Conservation (phyloP, 2,888 invertebrate genomes). For the Cryptus armator region DNA sequence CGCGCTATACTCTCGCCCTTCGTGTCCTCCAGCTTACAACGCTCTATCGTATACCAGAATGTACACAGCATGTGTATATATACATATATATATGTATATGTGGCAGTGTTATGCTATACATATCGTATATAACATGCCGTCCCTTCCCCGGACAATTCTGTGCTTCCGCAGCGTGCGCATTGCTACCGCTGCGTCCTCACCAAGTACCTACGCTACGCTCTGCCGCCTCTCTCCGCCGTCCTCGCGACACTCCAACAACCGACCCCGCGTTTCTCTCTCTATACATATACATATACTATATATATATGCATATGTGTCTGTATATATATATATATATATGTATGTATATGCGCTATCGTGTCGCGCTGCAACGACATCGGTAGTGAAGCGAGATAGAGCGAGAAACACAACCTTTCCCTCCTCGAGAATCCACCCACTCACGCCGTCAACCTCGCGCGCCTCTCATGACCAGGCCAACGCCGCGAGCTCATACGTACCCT, state of each 20-base stretch:
- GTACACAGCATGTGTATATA: background rate
- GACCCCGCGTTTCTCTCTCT: background rate
- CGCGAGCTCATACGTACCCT: constrained; percentile 25
- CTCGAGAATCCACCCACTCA: constrained; percentile 41
- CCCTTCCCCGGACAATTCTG: constrained; percentile 46
- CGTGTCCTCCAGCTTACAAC: background rate
- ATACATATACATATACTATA: background rate
- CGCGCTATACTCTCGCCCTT: constrained; percentile 2
- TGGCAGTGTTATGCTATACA: background rate
- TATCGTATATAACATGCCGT: constrained; percentile 1
- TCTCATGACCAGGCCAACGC: constrained; percentile 31
- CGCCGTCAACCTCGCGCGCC: constrained; percentile 32
- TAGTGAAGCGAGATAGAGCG: constrained; percentile 29
- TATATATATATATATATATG: background rate
- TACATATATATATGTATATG: background rate
- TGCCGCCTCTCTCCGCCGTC: constrained; percentile 34
- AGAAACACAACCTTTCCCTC: constrained; percentile 42
- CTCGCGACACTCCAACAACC: constrained; percentile 25
- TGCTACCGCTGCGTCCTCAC: constrained; percentile 32
- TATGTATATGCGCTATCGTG: background rate
- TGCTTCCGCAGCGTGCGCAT: constrained; percentile 43
- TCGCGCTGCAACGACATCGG: constrained; percentile 34
- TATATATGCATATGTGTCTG: background rate
- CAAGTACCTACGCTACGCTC: constrained; percentile 50
- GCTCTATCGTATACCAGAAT: constrained; percentile 14